Evolutionary conservation across 2,113 vertebrate genomes (phyloP).

Genomic region (Hemicordylus capensis): DNA sequence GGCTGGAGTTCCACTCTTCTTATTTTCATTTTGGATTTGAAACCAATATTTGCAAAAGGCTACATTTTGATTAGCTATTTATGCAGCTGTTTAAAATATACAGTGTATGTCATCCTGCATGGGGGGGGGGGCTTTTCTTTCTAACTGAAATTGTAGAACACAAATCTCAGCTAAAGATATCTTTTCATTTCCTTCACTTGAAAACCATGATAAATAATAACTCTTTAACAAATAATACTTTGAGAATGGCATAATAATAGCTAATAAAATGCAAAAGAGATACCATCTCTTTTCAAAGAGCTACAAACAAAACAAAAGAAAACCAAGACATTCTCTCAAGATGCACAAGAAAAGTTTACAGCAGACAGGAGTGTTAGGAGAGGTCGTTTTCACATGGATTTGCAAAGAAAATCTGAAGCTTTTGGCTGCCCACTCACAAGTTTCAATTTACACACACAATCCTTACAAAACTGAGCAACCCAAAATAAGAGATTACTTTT

Average conservation of each 20-base stretch:
- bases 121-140: conserved; percentile 22
- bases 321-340: neutral
- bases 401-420: conserved; percentile 30
- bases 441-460: conserved; percentile 47
- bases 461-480: conserved; percentile 47
- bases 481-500: conserved; percentile 56
- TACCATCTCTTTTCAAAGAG: neutral
- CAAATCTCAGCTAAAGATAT: conserved; percentile 32
- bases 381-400: conserved; percentile 48
- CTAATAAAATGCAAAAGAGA: conserved; percentile 42
- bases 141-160: conserved; percentile 48
- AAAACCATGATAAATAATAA: conserved; percentile 52
- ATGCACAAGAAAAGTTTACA: conserved; percentile 53
- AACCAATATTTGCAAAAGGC: conserved; percentile 60
- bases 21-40: conserved; percentile 68
- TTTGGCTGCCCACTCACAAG: conserved; percentile 25
- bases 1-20: conserved; percentile 66
- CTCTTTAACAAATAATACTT: conserved; percentile 46
- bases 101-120: neutral
- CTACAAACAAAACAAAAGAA: neutral
- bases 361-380: conserved; percentile 55
- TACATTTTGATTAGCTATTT: conserved; percentile 15
- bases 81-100: conserved; percentile 12
- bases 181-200: conserved; percentile 46
- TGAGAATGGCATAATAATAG: conserved; percentile 47